phyloP scores from a whole-genome alignment of 2,113 vertebrate genomes.

The Puffinus mauretanicus region DNA sequence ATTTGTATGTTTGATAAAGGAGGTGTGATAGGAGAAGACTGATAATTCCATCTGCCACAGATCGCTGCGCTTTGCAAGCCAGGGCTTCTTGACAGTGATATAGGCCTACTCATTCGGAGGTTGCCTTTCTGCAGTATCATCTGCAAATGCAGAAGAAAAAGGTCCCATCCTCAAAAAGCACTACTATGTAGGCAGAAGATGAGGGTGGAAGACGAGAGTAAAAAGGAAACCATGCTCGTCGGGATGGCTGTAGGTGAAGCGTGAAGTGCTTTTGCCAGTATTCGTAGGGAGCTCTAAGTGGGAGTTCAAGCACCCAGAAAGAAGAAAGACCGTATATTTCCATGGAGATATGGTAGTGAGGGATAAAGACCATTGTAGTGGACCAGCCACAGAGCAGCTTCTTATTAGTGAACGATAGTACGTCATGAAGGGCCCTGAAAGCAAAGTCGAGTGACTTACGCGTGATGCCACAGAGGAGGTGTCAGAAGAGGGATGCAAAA shows the following conservation, averaged over 20 bases:
- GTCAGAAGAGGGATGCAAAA: neutral
- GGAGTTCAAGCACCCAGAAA: neutral
- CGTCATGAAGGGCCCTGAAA: neutral
- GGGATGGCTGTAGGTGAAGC: neutral
- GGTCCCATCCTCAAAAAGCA: neutral
- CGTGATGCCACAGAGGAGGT: neutral
- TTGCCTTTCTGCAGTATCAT: neutral
- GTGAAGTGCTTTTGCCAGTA: neutral
- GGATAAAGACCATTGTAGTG: neutral
- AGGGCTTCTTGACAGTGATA: neutral
- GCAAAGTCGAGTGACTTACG: neutral
- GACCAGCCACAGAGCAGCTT: neutral
- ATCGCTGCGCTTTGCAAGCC: neutral
- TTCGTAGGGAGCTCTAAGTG: neutral
- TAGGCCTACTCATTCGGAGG: neutral
- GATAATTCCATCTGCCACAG: neutral
- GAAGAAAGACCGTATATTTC: neutral
- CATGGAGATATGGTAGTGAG: neutral
- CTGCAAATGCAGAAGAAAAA: neutral
- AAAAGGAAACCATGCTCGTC: neutral
- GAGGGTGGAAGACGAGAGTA: neutral
- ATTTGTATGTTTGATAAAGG: fast-evolving
- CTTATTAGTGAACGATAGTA: fast-evolving
- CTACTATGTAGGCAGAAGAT: neutral
- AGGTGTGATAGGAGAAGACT: neutral